Percentiles rank a stretch among this genome's conserved stretches.
Evolutionary conservation across 2,797 vertebrate species (phyloP).

Genomic region (Macropus fuliginosus): DNA sequence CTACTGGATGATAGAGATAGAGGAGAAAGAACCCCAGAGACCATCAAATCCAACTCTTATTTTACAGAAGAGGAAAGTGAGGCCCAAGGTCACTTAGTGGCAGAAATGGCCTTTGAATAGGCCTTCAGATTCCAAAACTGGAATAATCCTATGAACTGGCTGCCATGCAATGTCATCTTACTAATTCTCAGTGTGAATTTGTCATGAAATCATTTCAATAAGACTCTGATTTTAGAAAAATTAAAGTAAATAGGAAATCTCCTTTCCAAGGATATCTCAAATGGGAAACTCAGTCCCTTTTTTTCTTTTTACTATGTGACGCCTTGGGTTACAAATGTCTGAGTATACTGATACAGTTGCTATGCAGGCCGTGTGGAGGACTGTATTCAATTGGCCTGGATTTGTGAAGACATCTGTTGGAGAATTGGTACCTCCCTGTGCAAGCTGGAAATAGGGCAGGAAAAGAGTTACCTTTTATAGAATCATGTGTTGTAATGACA

Average conservation of each 20-base stretch:
- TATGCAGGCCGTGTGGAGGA: neutral
- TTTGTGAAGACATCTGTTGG: neutral
- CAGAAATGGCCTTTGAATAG: neutral
- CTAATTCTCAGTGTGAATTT: neutral
- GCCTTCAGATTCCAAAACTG: neutral
- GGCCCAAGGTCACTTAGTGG: neutral
- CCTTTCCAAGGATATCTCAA: neutral
- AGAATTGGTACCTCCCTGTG: neutral
- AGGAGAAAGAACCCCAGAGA: neutral
- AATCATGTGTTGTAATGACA: neutral
- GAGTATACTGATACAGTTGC: neutral
- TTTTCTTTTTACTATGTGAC: neutral
- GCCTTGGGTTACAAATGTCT: neutral
- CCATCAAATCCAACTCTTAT: neutral
- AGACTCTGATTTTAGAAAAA: neutral
- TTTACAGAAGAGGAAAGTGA: neutral
- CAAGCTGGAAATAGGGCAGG: neutral
- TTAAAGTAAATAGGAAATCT: neutral
- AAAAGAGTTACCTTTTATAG: neutral
- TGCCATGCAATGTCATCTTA: neutral
- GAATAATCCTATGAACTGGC: neutral
- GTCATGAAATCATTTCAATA: neutral
- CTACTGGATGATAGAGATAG: neutral
- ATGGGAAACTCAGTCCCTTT: neutral
- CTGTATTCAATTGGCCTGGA: neutral